Conservation (phyloP, 2,113 vertebrate species). For the Panurus biarmicus region DNA sequence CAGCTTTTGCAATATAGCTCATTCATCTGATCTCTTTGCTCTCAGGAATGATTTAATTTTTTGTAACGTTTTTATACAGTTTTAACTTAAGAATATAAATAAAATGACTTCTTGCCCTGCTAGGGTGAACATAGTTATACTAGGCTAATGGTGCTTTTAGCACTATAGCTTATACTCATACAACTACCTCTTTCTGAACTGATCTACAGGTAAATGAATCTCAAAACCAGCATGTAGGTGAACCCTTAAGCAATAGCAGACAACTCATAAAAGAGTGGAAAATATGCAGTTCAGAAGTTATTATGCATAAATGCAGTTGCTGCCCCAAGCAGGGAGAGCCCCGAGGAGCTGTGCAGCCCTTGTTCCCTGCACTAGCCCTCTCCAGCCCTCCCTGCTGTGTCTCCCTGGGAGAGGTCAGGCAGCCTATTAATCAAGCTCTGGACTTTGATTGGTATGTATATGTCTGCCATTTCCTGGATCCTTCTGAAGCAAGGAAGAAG, state of each 20-base stretch:
- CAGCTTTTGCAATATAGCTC: neutral
- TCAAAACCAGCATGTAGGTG: neutral
- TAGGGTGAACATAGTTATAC: neutral
- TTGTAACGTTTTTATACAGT: neutral
- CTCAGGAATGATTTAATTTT: neutral
- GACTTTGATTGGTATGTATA: neutral
- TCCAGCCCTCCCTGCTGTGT: neutral
- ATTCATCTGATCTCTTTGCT: neutral
- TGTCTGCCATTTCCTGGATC: neutral
- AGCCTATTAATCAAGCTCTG: neutral
- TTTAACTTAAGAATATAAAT: neutral
- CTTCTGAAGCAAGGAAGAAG: neutral
- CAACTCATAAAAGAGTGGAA: neutral
- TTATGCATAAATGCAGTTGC: neutral
- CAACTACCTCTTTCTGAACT: neutral
- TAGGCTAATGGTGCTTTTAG: neutral
- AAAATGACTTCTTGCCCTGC: neutral
- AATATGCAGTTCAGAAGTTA: neutral
- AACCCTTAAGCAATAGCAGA: neutral
- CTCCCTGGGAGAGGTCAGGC: neutral
- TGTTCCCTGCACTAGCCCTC: fast-evolving
- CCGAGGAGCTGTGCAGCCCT: fast-evolving
- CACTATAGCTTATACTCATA: neutral
- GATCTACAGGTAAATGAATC: neutral
- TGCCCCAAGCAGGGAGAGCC: fast-evolving